phyloP scores from a whole-genome alignment of 2,888 invertebrate species.

The Plebejus melissa region DNA sequence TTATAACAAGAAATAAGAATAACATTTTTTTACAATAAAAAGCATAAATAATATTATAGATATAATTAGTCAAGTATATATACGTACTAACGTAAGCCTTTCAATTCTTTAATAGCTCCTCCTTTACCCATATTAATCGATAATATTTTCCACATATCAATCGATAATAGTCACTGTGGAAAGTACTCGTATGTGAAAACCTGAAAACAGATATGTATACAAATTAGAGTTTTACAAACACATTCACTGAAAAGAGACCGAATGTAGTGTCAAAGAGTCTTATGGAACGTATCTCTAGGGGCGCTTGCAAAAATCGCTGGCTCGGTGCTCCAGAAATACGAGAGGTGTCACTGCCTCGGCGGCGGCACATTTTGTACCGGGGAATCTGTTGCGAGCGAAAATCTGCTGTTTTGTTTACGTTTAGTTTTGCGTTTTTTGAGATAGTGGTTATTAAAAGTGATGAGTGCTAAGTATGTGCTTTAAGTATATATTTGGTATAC shows the following conservation, averaged over 20 bases:
- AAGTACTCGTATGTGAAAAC: neutral
- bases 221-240: conserved; percentile 18
- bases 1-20: no score
- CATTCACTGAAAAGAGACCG: conserved; percentile 18
- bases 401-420: conserved; percentile 5
- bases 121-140: neutral
- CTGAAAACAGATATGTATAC: conserved; percentile 10
- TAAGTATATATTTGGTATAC: no score
- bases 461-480: neutral
- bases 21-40: no score
- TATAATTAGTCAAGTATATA: no score
- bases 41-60: no score
- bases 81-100: no score
- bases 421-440: neutral
- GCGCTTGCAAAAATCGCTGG: conserved; percentile 16
- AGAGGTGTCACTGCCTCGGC: conserved; percentile 8
- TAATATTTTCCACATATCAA: neutral
- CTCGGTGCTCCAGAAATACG: conserved; percentile 18
- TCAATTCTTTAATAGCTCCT: neutral
- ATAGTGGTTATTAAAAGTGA: neutral
- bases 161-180: neutral
- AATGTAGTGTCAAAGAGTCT: conserved; percentile 18
- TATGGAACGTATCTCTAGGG: conserved; percentile 14
- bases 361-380: conserved; percentile 4
- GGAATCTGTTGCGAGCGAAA: conserved; percentile 7